These are phyloP conservation scores for Acronicta leporina DNA, from an alignment of 2,888 invertebrate genomes.

Conservation along the genomic window DNA sequence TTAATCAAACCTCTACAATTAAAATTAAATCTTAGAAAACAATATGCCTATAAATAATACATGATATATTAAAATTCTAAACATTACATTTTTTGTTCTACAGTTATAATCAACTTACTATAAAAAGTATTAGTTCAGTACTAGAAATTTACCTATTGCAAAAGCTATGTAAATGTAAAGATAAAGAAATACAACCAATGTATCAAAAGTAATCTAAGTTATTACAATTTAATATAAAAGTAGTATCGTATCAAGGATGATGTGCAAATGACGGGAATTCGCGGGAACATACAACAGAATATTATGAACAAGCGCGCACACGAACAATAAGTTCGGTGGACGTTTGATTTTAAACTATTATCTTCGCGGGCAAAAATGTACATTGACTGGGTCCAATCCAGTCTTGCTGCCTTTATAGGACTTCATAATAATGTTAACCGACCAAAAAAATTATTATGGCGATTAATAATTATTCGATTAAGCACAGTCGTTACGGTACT, in stretches of 20 bases:
- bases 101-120: slow-evolving; percentile 7
- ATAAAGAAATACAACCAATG: slow-evolving; percentile 32
- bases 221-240: slow-evolving; percentile 34
- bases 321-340: no score
- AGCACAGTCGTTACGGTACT: slow-evolving; percentile 13
- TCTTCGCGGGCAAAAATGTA: neutral
- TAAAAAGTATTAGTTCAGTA: slow-evolving; percentile 11
- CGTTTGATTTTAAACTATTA: no score
- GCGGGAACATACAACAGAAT: neutral
- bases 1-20: slow-evolving; percentile 50
- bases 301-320: neutral
- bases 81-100: slow-evolving; percentile 14
- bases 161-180: slow-evolving; percentile 20
- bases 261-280: neutral
- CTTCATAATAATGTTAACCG: slow-evolving; percentile 14
- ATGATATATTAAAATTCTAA: slow-evolving; percentile 44
- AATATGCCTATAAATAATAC: slow-evolving; percentile 46
- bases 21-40: slow-evolving; percentile 51
- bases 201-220: slow-evolving; percentile 43
- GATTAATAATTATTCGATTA: slow-evolving; percentile 15
- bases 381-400: neutral
- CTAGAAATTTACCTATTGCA: slow-evolving; percentile 37
- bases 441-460: slow-evolving; percentile 9
- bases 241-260: slow-evolving; percentile 10
- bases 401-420: slow-evolving; percentile 5